Conservation (phyloP, 2,888 invertebrate species). For the Cataglyphis albicans region DNA sequence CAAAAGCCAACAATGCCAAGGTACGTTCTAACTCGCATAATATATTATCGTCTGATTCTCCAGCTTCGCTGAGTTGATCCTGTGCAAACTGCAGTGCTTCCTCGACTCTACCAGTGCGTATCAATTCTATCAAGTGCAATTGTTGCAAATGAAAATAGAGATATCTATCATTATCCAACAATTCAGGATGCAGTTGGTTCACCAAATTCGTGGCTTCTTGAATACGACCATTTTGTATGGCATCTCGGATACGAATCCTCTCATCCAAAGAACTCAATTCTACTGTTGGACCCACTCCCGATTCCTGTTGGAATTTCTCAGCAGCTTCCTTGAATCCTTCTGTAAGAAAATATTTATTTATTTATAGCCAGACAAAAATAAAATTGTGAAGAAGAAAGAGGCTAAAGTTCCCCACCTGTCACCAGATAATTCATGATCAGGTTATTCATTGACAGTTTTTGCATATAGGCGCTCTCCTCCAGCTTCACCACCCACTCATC, state of each 20-base stretch:
- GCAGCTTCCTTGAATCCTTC: slow-evolving; percentile 99
- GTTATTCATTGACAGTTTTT: slow-evolving; percentile 97
- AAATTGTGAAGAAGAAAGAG: background rate
- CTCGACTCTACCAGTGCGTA: slow-evolving; percentile 93
- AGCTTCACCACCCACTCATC: slow-evolving; percentile 92
- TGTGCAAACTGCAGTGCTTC: slow-evolving; percentile 96
- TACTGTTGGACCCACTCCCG: slow-evolving; percentile 93
- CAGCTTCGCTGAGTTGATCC: slow-evolving; percentile 95
- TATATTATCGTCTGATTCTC: slow-evolving; percentile 91
- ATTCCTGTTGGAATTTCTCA: slow-evolving; percentile 97
- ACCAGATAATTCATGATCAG: slow-evolving; percentile 99
- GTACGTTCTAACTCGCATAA: slow-evolving; percentile 95
- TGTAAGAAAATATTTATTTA: slow-evolving; percentile 80
- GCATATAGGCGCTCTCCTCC: slow-evolving; percentile 92
- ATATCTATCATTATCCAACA: slow-evolving; percentile 97
- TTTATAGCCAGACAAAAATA: background rate
- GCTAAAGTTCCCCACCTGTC: slow-evolving; percentile 90
- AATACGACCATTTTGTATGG: slow-evolving; percentile 96
- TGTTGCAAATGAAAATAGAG: slow-evolving; percentile 98
- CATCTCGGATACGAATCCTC: slow-evolving; percentile 96
- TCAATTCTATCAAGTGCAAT: slow-evolving; percentile 95
- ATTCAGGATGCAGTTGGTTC: slow-evolving; percentile 97
- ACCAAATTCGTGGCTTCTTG: slow-evolving; percentile 97
- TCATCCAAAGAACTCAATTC: slow-evolving; percentile 96
- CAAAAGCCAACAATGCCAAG: slow-evolving; percentile 97